Conservation (phyloP, 2,797 vertebrate genomes). For the Peromyscus attwateri region DNA sequence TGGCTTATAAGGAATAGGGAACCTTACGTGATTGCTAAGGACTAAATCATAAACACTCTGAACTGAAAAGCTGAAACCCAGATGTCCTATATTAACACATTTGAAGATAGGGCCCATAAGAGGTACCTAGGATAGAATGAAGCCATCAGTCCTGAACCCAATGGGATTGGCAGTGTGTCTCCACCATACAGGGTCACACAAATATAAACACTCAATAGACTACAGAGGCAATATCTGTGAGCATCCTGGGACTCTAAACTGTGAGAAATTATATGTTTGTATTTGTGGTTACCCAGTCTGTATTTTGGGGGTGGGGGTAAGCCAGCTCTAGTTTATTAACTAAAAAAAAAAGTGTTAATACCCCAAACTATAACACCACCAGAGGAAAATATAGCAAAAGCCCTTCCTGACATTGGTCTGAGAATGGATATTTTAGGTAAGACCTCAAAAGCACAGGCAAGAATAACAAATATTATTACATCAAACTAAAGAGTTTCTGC, state of each 20-base stretch:
- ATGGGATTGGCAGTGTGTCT: neutral
- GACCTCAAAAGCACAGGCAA: neutral
- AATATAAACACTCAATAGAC: neutral
- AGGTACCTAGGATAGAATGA: neutral
- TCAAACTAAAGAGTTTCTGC: neutral
- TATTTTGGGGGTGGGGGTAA: neutral
- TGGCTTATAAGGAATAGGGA: neutral
- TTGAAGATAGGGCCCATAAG: neutral
- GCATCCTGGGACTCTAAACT: neutral
- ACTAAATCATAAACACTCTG: neutral
- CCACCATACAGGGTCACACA: no score
- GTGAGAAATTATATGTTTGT: neutral
- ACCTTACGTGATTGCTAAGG: fast-evolving
- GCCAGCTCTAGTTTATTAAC: neutral
- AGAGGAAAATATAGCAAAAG: neutral
- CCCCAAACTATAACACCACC: neutral
- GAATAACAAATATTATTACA: neutral
- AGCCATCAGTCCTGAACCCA: fast-evolving
- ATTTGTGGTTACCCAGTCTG: neutral
- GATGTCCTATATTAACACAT: neutral
- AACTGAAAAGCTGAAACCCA: neutral
- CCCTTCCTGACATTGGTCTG: neutral
- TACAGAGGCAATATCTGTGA: fast-evolving
- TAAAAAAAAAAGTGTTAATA: neutral
- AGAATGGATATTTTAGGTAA: neutral